Percentiles rank a stretch among this genome's conserved stretches.
phyloP scores from a whole-genome alignment of 2,888 invertebrate genomes.

The Coleophora deauratella region DNA sequence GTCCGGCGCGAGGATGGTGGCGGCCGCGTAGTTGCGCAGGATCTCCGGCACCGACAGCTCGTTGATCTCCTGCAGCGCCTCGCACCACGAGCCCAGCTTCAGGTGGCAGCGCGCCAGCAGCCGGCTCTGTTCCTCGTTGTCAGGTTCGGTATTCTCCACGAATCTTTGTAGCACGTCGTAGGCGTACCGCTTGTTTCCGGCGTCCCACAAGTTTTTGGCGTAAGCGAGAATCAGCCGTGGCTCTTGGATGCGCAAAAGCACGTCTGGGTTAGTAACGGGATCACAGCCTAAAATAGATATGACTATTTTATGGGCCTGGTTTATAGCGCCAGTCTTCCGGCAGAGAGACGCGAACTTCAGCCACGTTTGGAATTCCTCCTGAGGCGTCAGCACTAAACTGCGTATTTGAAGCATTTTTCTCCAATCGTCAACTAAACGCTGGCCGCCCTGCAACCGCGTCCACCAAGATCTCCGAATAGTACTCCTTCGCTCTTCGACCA shows the following conservation, averaged over 20 bases:
- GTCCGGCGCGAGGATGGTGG: constrained; percentile 87
- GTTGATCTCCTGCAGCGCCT: constrained; percentile 87
- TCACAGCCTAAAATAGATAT: constrained; percentile 87
- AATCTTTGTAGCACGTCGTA: constrained; percentile 87
- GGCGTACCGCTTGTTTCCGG: constrained; percentile 83
- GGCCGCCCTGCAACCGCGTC: constrained; percentile 95
- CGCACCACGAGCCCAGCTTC: constrained; percentile 96
- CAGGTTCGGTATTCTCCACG: constrained; percentile 71
- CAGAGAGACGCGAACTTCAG: constrained; percentile 98
- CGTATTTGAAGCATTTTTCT: constrained; percentile 96
- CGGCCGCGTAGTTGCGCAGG: constrained; percentile 83
- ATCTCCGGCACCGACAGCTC: constrained; percentile 85
- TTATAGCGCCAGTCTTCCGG: constrained; percentile 90
- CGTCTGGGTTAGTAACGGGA: constrained; percentile 80
- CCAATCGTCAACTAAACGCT: constrained; percentile 98
- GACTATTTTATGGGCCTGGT: constrained; percentile 93
- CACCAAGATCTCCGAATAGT: constrained; percentile 93
- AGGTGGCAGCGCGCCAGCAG: constrained; percentile 89
- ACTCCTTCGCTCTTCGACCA: constrained; percentile 92
- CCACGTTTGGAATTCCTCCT: constrained; percentile 97
- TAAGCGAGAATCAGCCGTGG: constrained; percentile 95
- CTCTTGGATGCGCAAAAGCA: constrained; percentile 82
- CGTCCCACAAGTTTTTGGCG: constrained; percentile 96
- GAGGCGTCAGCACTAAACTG: constrained; percentile 91
- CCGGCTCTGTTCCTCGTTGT: constrained; percentile 70